These are phyloP conservation scores for Meteorus cinctellus DNA, from an alignment of 2,888 invertebrate genomes.

Conservation along the genomic window DNA sequence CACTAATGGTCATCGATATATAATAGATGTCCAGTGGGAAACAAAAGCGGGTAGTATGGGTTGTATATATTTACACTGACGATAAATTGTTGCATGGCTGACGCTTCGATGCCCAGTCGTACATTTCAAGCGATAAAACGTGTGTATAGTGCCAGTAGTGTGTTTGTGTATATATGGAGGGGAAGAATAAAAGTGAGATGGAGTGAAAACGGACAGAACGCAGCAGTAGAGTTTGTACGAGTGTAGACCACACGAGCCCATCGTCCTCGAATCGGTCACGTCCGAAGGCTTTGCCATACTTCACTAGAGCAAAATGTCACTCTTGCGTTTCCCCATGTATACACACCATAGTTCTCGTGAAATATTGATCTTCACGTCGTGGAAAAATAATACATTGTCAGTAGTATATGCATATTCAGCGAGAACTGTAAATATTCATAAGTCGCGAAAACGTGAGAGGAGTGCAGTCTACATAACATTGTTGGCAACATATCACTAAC, in stretches of 20 bases:
- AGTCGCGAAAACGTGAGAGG: conserved; percentile 52
- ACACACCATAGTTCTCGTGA: conserved; percentile 38
- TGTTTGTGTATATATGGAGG: conserved; percentile 17
- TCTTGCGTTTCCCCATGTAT: conserved; percentile 29
- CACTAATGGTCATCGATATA: conserved; percentile 52
- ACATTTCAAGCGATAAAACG: conserved; percentile 57
- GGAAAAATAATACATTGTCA: conserved; percentile 71
- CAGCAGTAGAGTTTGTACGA: conserved; percentile 20
- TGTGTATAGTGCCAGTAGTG: conserved; percentile 12
- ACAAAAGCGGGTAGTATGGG: neutral
- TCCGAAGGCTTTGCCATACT: conserved; percentile 57
- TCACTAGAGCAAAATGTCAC: conserved; percentile 16
- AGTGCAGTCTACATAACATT: conserved; percentile 24
- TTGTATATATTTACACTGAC: conserved; percentile 36
- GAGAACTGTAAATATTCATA: conserved; percentile 70
- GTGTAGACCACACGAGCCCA: conserved; percentile 43
- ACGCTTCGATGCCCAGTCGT: conserved; percentile 59
- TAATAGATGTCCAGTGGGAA: conserved; percentile 51
- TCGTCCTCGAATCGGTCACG: conserved; percentile 56
- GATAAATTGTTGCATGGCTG: conserved; percentile 56
- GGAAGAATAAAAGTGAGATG: conserved; percentile 38
- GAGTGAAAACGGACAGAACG: conserved; percentile 34
- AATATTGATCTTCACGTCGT: conserved; percentile 66
- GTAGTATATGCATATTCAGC: conserved; percentile 67
- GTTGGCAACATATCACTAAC: conserved; percentile 59